Base-by-base conservation (phyloP, 53 echinoderm and acorn worm genomes). In the Pentamera pediparva region DNA sequence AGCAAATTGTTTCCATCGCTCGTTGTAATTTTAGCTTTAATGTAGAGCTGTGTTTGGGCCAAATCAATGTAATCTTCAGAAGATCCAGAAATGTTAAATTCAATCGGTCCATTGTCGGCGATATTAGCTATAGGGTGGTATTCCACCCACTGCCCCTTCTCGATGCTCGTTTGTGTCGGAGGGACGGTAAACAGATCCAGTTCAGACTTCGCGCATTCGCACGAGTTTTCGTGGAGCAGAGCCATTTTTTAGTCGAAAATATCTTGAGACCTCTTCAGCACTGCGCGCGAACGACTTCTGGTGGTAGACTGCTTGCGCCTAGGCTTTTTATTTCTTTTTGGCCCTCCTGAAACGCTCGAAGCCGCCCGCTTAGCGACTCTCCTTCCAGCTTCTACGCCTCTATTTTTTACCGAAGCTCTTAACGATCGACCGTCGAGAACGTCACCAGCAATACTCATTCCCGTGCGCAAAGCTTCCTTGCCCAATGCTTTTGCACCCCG, bases 121-220 rank as follows among this genome's bases (percentile, higher is more conserved):
- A 63, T 36, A 26, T 43, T 75, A 20, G 84, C 48, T 8, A 84
- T 77, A 18, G 84, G 91, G 52, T 77, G 84, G 54, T 64, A 91
- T 37, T 83, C 69, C 4, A 79, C 74, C 78, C 69, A 84, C 37
- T 87, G 80, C 0, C 84, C 62, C 36, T 34, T 62, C 32, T 34
- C 62, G 32, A 33, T 1, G 30, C 81, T 84, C 5, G 81, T 81
- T 34, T 89, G 84, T 0, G 80, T 85, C 0, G 84, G 84, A 49
- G 89, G 89, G 0, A 89, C 25, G 0, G 77, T 62, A 49, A 88
- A 89, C 9, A 89, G 49, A 59, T 91, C 84, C 31, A 87, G 54
- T 72, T 87, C 85, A 8, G 87, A 87, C 38, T 88, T 85, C 15
- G 75, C 60, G 57, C 87, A 92, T 58, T 87, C 78, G 59, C 85